Evolutionary conservation across 1,140 invertebrate species (phyloP).

Genomic region (Diprion similis): DNA sequence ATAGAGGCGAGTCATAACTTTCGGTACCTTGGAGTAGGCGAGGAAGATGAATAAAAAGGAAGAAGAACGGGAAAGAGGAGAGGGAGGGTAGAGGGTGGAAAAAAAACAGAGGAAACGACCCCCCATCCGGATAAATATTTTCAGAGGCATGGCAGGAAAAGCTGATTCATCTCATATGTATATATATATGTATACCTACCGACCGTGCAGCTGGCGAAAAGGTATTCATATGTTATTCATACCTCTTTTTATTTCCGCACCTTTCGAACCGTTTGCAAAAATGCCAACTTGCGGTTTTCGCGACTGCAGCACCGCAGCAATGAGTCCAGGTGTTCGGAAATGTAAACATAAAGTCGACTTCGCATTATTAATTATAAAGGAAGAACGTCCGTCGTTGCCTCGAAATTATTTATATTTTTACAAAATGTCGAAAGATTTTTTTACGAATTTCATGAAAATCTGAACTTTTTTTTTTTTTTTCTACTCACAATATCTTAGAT

Average conservation of each 20-base stretch:
- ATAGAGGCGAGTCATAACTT: not conserved
- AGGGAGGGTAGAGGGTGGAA: too few species aligned
- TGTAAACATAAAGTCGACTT: too few species aligned
- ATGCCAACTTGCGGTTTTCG: not conserved
- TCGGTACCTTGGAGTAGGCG: not conserved
- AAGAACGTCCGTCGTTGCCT: too few species aligned
- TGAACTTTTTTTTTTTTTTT: too few species aligned
- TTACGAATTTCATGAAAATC: too few species aligned
- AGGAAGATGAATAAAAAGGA: not conserved
- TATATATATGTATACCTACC: too few species aligned
- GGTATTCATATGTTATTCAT: slow-evolving; percentile 5
- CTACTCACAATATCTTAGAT: too few species aligned
- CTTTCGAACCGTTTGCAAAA: slow-evolving; percentile 11
- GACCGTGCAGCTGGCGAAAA: not conserved
- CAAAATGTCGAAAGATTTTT: too few species aligned
- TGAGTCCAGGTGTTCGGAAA: too few species aligned
- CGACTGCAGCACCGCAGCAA: not conserved
- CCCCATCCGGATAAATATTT: not conserved
- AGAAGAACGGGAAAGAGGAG: too few species aligned
- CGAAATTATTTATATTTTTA: too few species aligned
- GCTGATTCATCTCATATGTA: not conserved
- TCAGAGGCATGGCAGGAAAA: not conserved
- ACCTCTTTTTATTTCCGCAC: slow-evolving; percentile 9
- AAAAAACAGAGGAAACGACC: not conserved
- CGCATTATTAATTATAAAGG: too few species aligned